These are phyloP conservation scores for Acanthis flammea DNA, from an alignment of 2,797 vertebrate genomes.

Conservation along the genomic window DNA sequence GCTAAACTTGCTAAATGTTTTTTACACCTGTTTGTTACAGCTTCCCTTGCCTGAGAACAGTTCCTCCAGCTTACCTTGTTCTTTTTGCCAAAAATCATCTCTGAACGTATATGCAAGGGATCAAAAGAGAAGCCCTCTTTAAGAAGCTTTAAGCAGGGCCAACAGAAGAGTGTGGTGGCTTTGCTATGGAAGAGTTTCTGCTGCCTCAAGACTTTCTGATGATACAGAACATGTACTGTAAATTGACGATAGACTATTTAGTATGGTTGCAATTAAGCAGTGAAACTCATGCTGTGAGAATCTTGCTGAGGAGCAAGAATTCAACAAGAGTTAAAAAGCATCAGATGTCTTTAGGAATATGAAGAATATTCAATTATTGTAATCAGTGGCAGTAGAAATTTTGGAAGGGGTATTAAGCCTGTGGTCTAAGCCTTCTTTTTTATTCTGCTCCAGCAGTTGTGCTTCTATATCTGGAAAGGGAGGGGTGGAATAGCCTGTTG, in stretches of 20 bases:
- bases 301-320: slow-evolving; percentile 42
- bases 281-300: slow-evolving; percentile 39
- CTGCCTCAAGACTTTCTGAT: not conserved
- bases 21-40: slow-evolving; percentile 34
- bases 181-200: not conserved
- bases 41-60: slow-evolving; percentile 4
- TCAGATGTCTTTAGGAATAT: slow-evolving; percentile 41
- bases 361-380: slow-evolving; percentile 24
- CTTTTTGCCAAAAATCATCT: slow-evolving; percentile 6
- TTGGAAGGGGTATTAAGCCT: slow-evolving; percentile 23
- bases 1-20: slow-evolving; percentile 12
- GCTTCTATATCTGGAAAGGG: not conserved
- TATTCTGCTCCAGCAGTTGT: not conserved
- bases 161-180: not conserved
- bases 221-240: not conserved
- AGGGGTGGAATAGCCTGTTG: not conserved
- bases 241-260: not conserved
- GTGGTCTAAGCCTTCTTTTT: slow-evolving; percentile 11
- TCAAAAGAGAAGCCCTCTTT: not conserved
- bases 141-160: not conserved
- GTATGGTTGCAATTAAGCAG: slow-evolving; percentile 51
- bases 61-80: slow-evolving; percentile 2
- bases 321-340: slow-evolving; percentile 45
- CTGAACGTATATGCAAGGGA: not conserved
- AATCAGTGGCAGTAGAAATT: slow-evolving; percentile 7